These are phyloP conservation scores for Axea sp. DNA, from an alignment of 2,888 invertebrate species.

Conservation along the genomic window DNA sequence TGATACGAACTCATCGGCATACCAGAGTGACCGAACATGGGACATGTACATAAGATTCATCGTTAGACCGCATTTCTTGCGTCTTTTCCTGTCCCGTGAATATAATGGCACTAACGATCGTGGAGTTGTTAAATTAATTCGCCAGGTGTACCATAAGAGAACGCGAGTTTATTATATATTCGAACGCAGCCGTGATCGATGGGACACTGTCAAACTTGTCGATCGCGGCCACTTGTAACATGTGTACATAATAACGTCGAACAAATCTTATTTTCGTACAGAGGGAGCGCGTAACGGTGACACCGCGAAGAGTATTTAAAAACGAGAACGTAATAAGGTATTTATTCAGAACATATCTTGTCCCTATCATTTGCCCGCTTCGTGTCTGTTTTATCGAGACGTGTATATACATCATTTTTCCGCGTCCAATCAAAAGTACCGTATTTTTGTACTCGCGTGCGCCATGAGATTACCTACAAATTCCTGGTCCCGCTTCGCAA, in stretches of 20 bases:
- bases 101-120: conserved; percentile 19
- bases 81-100: background rate
- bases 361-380: conserved; percentile 71
- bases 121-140: conserved; percentile 14
- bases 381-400: conserved; percentile 12
- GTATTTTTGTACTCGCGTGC: conserved; percentile 37
- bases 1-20: background rate
- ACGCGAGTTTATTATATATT: conserved; percentile 15
- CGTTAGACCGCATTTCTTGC: background rate
- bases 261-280: conserved; percentile 78
- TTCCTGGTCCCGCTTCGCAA: conserved; percentile 15
- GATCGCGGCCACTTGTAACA: conserved; percentile 69
- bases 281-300: conserved; percentile 71
- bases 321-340: conserved; percentile 70
- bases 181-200: background rate
- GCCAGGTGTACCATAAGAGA: conserved; percentile 23
- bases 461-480: conserved; percentile 30
- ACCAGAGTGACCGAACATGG: background rate
- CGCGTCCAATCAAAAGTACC: conserved; percentile 37
- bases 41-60: conserved; percentile 4
- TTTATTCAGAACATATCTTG: conserved; percentile 72
- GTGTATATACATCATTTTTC: conserved; percentile 30
- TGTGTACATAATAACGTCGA: conserved; percentile 77
- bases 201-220: background rate
- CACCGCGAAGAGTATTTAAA: conserved; percentile 73